Conservation (phyloP, 2,888 invertebrate species). For the Nasonia oneida region DNA sequence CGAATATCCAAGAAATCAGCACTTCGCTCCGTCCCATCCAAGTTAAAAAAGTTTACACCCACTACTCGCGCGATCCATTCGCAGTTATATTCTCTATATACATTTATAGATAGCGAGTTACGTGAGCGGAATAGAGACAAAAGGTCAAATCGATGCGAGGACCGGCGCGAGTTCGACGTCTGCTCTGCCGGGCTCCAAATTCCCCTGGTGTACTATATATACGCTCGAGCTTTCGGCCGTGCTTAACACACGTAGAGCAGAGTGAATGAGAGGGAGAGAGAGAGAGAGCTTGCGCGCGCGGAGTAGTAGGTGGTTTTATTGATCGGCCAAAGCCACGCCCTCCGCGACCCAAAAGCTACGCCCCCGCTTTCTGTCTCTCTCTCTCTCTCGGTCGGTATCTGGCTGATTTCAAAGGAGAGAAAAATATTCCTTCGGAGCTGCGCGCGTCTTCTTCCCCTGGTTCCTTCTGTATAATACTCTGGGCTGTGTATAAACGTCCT, state of each 20-base stretch:
- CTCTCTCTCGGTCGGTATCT: neutral
- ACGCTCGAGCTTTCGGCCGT: constrained; percentile 15
- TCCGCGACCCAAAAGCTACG: constrained; percentile 72
- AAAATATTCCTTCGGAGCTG: neutral
- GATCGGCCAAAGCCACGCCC: constrained; percentile 76
- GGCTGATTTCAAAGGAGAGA: constrained; percentile 32
- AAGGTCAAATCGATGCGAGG: constrained; percentile 58
- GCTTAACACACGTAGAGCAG: neutral
- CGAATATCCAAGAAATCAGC: no score
- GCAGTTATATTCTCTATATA: no score
- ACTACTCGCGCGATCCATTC: no score
- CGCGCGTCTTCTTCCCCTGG: neutral
- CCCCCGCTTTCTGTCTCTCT: constrained; percentile 65
- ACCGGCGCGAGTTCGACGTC: constrained; percentile 45
- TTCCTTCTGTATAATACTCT: neutral
- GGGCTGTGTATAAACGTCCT: no score
- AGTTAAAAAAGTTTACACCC: no score
- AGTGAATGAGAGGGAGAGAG: constrained; percentile 18
- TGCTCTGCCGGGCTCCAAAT: constrained; percentile 27
- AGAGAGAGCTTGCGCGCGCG: constrained; percentile 33
- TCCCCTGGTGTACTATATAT: constrained; percentile 3
- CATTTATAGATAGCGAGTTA: neutral
- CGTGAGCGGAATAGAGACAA: constrained; percentile 43
- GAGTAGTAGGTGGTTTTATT: constrained; percentile 73
- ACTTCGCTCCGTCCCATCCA: no score